Conservation (phyloP, 2,113 vertebrate genomes). For the Phalacrocorax aristotelis region DNA sequence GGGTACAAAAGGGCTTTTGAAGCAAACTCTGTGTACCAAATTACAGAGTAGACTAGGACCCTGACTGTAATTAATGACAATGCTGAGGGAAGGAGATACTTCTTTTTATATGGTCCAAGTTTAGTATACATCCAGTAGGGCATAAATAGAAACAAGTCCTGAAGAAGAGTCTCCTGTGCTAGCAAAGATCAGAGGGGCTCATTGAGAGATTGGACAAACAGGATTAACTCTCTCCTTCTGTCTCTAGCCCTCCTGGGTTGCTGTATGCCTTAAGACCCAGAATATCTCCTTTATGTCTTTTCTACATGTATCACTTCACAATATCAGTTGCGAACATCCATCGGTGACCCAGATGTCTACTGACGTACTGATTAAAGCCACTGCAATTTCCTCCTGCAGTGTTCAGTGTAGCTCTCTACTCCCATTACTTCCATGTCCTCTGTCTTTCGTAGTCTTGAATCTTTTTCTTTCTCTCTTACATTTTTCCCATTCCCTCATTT, state of each 20-base stretch:
- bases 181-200: not conserved
- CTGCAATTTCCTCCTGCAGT: not conserved
- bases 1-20: conserved; percentile 30
- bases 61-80: not conserved
- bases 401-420: not conserved
- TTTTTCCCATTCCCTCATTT: not conserved
- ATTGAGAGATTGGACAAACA: not conserved
- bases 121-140: not conserved
- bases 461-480: not conserved
- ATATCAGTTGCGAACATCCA: conserved; percentile 59
- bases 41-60: not conserved
- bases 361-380: conserved; percentile 5
- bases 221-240: not conserved
- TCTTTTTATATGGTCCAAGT: not conserved
- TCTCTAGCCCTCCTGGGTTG: not conserved
- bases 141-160: not conserved
- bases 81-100: not conserved
- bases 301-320: conserved; percentile 2
- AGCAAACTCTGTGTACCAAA: not conserved
- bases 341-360: conserved; percentile 56
- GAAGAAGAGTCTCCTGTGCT: not conserved
- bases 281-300: not conserved
- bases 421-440: not conserved
- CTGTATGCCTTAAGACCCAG: not conserved
- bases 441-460: not conserved